These are phyloP conservation scores for Hoplodrina blanda DNA, from an alignment of 2,888 invertebrate genomes.

Conservation along the genomic window DNA sequence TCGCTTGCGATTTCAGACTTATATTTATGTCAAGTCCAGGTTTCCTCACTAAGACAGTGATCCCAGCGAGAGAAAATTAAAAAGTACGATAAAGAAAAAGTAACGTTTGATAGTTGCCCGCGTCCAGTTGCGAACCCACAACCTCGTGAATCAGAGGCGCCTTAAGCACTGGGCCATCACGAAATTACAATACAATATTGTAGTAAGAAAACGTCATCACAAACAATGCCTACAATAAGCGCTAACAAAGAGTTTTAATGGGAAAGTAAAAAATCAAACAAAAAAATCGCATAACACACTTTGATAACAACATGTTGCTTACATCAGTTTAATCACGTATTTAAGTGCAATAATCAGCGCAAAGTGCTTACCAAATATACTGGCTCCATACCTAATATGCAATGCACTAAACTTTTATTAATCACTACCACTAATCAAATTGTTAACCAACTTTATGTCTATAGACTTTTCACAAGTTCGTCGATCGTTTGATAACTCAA, in stretches of 20 bases:
- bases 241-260: neutral
- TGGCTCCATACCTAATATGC: constrained; percentile 30
- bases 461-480: constrained; percentile 22
- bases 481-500: constrained; percentile 14
- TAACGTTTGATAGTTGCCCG: too few species aligned
- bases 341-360: constrained; percentile 14
- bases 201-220: neutral
- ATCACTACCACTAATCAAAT: constrained; percentile 27
- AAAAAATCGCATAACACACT: neutral
- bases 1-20: too few species aligned
- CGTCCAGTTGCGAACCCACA: too few species aligned
- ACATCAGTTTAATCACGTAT: constrained; percentile 20
- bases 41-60: too few species aligned
- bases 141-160: too few species aligned
- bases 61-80: too few species aligned
- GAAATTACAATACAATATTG: too few species aligned
- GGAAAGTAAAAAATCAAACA: constrained; percentile 1
- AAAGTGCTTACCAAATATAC: constrained; percentile 26
- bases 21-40: too few species aligned
- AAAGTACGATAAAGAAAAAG: too few species aligned
- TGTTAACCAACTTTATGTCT: constrained; percentile 21
- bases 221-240: neutral
- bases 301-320: neutral
- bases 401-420: constrained; percentile 32
- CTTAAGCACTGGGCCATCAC: too few species aligned